Base-by-base conservation (phyloP, 2,888 invertebrate genomes). In the Ophonus ardosiacus region DNA sequence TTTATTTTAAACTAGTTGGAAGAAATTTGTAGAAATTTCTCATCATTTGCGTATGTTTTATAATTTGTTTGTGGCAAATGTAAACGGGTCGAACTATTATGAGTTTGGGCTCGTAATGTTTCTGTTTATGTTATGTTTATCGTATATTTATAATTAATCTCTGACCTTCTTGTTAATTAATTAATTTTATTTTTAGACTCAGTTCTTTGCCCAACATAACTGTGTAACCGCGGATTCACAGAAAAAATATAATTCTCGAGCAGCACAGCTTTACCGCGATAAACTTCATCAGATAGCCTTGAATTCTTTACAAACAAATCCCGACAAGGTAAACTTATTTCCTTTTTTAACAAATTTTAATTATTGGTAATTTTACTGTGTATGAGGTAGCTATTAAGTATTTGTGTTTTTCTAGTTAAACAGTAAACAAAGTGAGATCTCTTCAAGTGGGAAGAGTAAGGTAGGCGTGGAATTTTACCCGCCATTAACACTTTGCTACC, bases 221-320 rank as follows among this genome's bases (percentile, higher is more conserved):
- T 96, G 98, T 90, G 94, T 94, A 85, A 96, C 97, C 56, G 95
- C 95, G 74, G 99, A 99, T 92, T 96, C 98, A 17, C 97, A 98
- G 88, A 97, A 98, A 91, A 99, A 99, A 91, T 99, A 99, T 92
- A 98, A 96, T 90, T 99, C 99, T 1, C 93, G 99, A 85, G 98
- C 98, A 76, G 99, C 99, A 0, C 96, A 96, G 89, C 92, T 98
- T 89, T 99, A 99, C 91, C 94, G 96, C 88, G 98, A 99, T 88
- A 99, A 98, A 91, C 92, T 99, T 86, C 92, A 94, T 87, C 93
- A 95, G 82, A 91, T 94, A 88, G 97, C 99, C n/a, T 93, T 95
- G 87, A 96, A 97, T 89, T 97, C 98, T 13, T 96, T 98, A 94
- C 95, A 96, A 91, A 93, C 95, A 51, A 96, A 98, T 91, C 97